Percentiles rank a stretch among this genome's conserved stretches.
phyloP scores from a whole-genome alignment of 2,888 invertebrate species.

The Nematopogon swammerdamellus region DNA sequence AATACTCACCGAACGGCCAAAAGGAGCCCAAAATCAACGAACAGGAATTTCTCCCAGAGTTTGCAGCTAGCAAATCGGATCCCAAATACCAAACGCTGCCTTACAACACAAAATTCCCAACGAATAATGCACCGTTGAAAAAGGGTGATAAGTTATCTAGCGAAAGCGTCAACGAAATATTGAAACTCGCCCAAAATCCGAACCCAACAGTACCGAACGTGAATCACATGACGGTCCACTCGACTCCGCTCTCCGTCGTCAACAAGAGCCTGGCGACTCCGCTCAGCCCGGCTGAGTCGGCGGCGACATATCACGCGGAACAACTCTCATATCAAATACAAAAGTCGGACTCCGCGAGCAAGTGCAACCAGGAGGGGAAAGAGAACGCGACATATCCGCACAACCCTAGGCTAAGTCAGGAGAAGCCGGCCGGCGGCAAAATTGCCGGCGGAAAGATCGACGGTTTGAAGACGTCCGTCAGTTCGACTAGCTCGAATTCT shows the following conservation, averaged over 20 bases:
- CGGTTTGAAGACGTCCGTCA: constrained; percentile 24
- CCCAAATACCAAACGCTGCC: constrained; percentile 91
- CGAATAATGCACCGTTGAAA: constrained; percentile 48
- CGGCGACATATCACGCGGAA: constrained; percentile 49
- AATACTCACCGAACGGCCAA: constrained; percentile 55
- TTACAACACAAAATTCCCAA: constrained; percentile 81
- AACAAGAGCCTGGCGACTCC: constrained; percentile 66
- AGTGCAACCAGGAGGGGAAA: constrained; percentile 52
- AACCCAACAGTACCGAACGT: constrained; percentile 34
- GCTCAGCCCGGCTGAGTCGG: constrained; percentile 51
- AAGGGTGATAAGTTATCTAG: constrained; percentile 35
- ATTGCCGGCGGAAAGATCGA: constrained; percentile 32
- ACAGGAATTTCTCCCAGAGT: constrained; percentile 61
- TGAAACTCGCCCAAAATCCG: constrained; percentile 24
- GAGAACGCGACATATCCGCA: constrained; percentile 55
- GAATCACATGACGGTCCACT: constrained; percentile 55
- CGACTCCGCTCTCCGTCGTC: constrained; percentile 49
- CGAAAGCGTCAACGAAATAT: constrained; percentile 27
- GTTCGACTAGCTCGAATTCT: constrained; percentile 26
- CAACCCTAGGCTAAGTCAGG: constrained; percentile 43
- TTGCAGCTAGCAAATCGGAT: constrained; percentile 79
- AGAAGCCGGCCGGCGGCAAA: constrained; percentile 20
- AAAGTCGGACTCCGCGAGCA: constrained; percentile 49
- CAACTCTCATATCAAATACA: constrained; percentile 47
- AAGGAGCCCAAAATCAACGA: constrained; percentile 49